Base-by-base conservation (phyloP, 2,888 invertebrate species). In the Homarus gammarus region DNA sequence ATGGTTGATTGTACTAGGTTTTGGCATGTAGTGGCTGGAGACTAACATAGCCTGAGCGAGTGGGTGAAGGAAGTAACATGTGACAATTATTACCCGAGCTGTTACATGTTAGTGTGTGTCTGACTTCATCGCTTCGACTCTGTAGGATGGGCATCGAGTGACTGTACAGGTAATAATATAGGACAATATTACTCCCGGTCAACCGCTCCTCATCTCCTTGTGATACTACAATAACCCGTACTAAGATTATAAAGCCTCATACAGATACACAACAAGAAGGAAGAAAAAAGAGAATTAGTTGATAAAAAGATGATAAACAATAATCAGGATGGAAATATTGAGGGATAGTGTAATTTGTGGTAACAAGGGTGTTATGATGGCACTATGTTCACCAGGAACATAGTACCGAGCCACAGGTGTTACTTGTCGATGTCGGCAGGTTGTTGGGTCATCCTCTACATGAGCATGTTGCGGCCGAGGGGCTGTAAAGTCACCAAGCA, bases 81-180 rank as follows among this genome's bases (percentile, higher is more conserved):
- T 49, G 38, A 44, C 44, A 79, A 27, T 78, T 31, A 51, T 44
- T 51, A 78, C 77, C 78, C 64, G 64, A 61, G 75, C 73, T 77
- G 77, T 86, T 84, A 44, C 44, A n/a, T 86, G 33, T 33, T 22
- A 49, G 61, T 85, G 78, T 85, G 85, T 86, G 86, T 86, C 86
- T 86, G 86, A 86, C 78, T 86, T 31, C 12, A 8, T 78, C 33
- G 82, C 70, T 49, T 70, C 49, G 38, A 18, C 49, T 83, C 82
- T 82, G 31, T 18, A 18, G 2, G 70, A 70, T 83, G 44, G 68
- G 22, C 2, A 27, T 38, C n/a, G 33, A 22, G 44, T 33, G 78
- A 61, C 33, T 18, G 40, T 31, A 15, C 36, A 33, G 44, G 82
- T 70, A 70, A 40, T 68, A 33, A 49, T 12, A 31, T 68, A 6